Conservation (phyloP, 2,113 vertebrate species). For the Tetrax tetrax region DNA sequence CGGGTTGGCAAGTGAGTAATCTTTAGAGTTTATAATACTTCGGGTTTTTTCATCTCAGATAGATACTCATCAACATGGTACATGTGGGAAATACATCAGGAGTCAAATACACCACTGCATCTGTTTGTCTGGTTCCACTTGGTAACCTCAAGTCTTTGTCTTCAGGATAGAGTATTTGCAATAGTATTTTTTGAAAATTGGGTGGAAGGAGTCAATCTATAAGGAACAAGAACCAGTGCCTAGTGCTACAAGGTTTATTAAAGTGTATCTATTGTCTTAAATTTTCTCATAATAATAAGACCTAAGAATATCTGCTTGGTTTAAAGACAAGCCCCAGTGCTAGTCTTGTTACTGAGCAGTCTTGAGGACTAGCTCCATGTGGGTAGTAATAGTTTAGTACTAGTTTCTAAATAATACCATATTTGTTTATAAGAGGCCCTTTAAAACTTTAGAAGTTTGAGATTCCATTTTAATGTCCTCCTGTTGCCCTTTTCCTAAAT, state of each 20-base stretch:
- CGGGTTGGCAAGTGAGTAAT: neutral
- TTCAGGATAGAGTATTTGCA: neutral
- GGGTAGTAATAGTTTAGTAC: neutral
- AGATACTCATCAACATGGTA: neutral
- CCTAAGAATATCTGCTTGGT: neutral
- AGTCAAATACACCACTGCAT: neutral
- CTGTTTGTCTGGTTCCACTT: neutral
- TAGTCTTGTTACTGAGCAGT: neutral
- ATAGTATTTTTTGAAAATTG: neutral
- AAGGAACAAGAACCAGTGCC: neutral
- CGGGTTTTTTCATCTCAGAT: neutral
- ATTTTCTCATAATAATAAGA: neutral
- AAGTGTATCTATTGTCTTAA: neutral
- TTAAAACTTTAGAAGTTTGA: neutral
- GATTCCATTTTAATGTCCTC: neutral
- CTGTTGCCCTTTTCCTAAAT: neutral
- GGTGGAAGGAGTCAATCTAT: neutral
- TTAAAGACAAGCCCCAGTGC: neutral
- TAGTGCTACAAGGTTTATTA: neutral
- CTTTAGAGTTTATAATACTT: neutral
- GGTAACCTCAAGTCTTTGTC: neutral
- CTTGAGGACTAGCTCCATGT: neutral
- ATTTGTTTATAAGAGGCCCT: neutral
- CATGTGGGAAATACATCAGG: neutral
- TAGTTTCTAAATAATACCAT: neutral